Percentiles rank a stretch among this genome's conserved stretches.
These are phyloP conservation scores for Dicyrtomina minuta DNA, from an alignment of 2,888 invertebrate genomes.

Conservation along the genomic window DNA sequence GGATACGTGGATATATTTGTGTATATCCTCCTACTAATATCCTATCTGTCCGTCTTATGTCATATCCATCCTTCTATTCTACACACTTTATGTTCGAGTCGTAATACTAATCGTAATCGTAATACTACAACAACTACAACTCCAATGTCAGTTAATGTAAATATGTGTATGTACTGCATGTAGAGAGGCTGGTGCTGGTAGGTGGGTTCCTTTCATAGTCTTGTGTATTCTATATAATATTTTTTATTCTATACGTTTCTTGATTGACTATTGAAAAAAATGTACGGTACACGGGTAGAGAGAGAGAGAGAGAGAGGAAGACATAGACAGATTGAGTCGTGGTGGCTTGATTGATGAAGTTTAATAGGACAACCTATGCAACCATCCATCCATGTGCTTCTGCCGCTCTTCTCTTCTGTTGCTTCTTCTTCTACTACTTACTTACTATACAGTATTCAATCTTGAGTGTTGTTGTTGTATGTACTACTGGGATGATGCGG, in stretches of 20 bases:
- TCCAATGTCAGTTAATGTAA: too few species aligned
- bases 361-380: conserved; percentile 22
- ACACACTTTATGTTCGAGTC: neutral
- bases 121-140: too few species aligned
- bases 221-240: neutral
- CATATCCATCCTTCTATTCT: conserved; percentile 17
- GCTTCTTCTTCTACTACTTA: too few species aligned
- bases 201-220: conserved; percentile 7
- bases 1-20: too few species aligned
- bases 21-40: conserved; percentile 10
- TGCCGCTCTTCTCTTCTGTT: neutral
- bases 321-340: conserved; percentile 9
- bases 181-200: neutral
- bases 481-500: too few species aligned
- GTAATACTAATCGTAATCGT: too few species aligned
- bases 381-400: neutral
- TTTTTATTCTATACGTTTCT: neutral
- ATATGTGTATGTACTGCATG: too few species aligned
- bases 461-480: too few species aligned
- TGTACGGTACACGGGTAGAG: neutral
- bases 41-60: conserved; percentile 20
- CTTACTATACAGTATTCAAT: too few species aligned
- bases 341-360: conserved; percentile 22
- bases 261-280: neutral
- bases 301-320: neutral